These are phyloP conservation scores for Margaritifera margaritifera DNA, from an alignment of 2,888 invertebrate species.

Conservation along the genomic window DNA sequence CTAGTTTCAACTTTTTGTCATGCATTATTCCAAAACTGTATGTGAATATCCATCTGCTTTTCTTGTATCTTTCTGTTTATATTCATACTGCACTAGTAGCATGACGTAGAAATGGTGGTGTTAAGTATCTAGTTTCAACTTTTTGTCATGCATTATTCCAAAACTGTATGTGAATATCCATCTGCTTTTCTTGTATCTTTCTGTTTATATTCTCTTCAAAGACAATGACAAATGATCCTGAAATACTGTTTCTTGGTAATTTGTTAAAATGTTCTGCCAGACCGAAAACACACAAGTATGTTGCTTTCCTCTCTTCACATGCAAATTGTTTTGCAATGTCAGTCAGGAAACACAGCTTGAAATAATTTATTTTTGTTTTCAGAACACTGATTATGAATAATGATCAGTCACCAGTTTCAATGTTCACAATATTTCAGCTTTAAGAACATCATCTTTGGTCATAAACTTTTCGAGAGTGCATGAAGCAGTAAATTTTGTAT, in stretches of 20 bases:
- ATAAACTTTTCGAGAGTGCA: too few relatives aligned
- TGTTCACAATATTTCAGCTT: too few relatives aligned
- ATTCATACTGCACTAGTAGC: background rate
- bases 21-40: constrained; percentile 26
- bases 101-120: constrained; percentile 26
- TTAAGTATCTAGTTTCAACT: constrained; percentile 27
- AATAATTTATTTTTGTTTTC: constrained; percentile 12
- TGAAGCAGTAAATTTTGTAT: too few relatives aligned
- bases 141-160: constrained; percentile 15
- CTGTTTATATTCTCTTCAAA: constrained; percentile 39
- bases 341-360: constrained; percentile 23
- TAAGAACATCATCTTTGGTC: too few relatives aligned
- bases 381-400: too few relatives aligned
- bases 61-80: constrained; percentile 30
- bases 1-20: constrained; percentile 19
- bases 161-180: constrained; percentile 35
- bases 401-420: too few relatives aligned
- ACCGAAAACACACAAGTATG: constrained; percentile 25
- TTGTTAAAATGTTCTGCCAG: constrained; percentile 17
- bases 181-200: constrained; percentile 38
- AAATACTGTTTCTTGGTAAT: background rate
- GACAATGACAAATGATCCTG: constrained; percentile 9
- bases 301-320: constrained; percentile 26
- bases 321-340: constrained; percentile 16
- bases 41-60: constrained; percentile 42